Base-by-base conservation (phyloP, 2,797 vertebrate species). In the Micropoecilia bifurca region DNA sequence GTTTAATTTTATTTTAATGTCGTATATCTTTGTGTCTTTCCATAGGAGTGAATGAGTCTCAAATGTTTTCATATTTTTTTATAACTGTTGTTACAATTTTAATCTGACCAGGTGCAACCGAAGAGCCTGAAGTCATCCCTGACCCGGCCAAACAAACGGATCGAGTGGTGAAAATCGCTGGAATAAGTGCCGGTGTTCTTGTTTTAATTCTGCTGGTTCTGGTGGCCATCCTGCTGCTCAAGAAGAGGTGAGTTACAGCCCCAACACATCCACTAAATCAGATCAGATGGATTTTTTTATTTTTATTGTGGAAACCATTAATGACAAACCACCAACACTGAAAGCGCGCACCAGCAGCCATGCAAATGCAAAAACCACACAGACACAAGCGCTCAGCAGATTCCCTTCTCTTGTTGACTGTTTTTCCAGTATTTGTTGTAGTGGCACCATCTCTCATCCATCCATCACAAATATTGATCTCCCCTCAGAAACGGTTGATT, bases 81-180 rank as follows among this genome's bases (percentile, higher is more conserved):
- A 25, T 33, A 71, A 47, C 50, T 68, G 30, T 28, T 55, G 7
- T 77, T 50, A 76, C 14, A n/a, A 53, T 69, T 22, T 61, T 3
- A 2, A 75, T 63, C 3, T 78, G 33, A 43, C 43, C 83, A 97
- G 98, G 97, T 91, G 97, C 98, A 83, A 98, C 98, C 68, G 98
- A 99, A 92, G 98, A 99, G 91, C 98, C 98, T 43, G 98, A 99
- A 85, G 98, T 99, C 88, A 97, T 99, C 87, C 98, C 98, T 0
- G 98, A 99, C 85, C 98, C 98, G 0, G 97, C 97, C n/a, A 99
- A 99, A 85, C 98, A 99, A 94, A 99, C 98, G 0, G 98, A 99
- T 84, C 95, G 97, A 33, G 98, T 99, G 87, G 98, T 99, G 92
- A 99, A 99, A 93, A 99, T 99, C 30, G 98, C 98, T 0, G 98